Base-by-base conservation (phyloP, 2,888 invertebrate species). In the Tiliacea citrago region DNA sequence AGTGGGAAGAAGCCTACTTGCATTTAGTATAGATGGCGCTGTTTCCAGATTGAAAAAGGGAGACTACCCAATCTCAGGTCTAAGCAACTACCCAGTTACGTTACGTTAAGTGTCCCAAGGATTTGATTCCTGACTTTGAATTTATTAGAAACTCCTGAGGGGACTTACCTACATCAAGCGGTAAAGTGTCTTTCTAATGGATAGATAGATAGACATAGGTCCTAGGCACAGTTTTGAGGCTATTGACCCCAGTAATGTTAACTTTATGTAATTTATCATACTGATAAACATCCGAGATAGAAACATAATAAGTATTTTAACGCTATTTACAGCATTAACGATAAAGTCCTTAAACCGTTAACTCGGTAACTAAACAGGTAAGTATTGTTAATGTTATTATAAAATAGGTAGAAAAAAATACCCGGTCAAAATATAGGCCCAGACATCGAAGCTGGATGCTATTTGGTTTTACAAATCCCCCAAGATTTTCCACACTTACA, bases 21-120 rank as follows among this genome's bases (percentile, higher is more conserved):
- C 0, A 0, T 13, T n/a, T 29, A 21, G 18, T 29, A 16, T n/a
- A 82, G 82, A 73, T 72, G 69, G 83, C 63, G 63, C n/a, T 75
- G 51, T 53, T 47, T 35, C 16, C 5, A 60, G 0, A 45, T 66
- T 35, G 0, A 39, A 21, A 5, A 29, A 35, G 39, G 7, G 2
- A 9, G 5, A 7, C 13, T n/a, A 12, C 39, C n/a, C 42, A 21
- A n/a, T 53, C n/a, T 0, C 53, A 45, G 18, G 45, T 47, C 2
- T 18, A 62, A 13, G 5, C 47, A 39, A 2, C 35, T 5, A 35
- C n/a, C n/a, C n/a, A n/a, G n/a, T n/a, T n/a, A n/a, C n/a, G n/a
- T n/a, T n/a, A n/a, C n/a, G n/a, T n/a, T 35, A 13, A 24, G 39
- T 6, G 3, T 16, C 18, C 60, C 12, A 51, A 35, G 49, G 73